phyloP scores from a whole-genome alignment of 1,140 invertebrate genomes.

The Aphis gossypii region DNA sequence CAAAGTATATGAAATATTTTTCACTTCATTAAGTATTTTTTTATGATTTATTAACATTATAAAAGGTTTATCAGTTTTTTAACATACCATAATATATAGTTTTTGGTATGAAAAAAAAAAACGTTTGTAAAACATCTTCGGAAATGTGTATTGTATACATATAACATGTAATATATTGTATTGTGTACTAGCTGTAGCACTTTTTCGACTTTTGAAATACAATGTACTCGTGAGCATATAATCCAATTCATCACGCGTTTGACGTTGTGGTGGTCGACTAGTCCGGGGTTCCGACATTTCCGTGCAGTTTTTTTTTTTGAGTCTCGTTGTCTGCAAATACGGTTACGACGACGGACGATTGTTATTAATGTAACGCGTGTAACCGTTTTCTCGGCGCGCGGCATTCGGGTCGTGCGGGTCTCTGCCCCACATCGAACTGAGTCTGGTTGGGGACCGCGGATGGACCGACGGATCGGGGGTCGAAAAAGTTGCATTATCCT shows the following conservation, averaged over 20 bases:
- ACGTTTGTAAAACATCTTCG: background rate
- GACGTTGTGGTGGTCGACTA: background rate
- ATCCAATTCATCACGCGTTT: constrained; percentile 22
- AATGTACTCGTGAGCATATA: background rate
- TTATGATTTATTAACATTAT: too few relatives aligned
- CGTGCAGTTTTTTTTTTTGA: background rate
- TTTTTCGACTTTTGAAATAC: background rate
- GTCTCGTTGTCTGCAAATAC: background rate
- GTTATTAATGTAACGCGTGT: constrained; percentile 45
- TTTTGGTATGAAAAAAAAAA: background rate
- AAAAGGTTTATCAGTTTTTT: background rate
- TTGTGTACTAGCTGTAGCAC: background rate
- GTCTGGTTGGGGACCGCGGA: background rate
- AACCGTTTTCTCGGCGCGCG: background rate
- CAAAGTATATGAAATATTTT: background rate
- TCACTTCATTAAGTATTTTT: background rate
- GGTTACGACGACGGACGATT: background rate
- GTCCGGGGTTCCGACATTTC: background rate
- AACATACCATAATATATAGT: background rate
- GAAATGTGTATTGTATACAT: background rate
- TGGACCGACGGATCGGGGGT: background rate
- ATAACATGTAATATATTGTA: background rate
- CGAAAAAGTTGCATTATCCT: constrained; percentile 33
- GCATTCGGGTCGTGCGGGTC: background rate
- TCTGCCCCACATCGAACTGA: background rate